These are phyloP conservation scores for Tauraco erythrolophus DNA, from an alignment of 2,113 vertebrate species.

Conservation along the genomic window DNA sequence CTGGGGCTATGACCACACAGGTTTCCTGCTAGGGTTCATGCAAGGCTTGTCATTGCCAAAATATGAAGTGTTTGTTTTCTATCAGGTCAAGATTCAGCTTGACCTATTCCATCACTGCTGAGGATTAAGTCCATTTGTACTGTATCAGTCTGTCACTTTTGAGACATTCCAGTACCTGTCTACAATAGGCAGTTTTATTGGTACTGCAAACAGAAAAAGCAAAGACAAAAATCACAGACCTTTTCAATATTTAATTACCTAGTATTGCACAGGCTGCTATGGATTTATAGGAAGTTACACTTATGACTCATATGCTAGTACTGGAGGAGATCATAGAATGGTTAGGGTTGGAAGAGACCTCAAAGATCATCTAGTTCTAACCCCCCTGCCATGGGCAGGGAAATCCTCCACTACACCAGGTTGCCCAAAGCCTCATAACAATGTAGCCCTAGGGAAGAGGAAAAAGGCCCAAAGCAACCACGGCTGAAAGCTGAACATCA, in stretches of 20 bases:
- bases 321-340: not conserved
- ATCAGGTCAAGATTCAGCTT: not conserved
- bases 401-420: too few species aligned
- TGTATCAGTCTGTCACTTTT: not conserved
- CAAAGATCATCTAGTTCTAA: too few species aligned
- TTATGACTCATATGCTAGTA: not conserved
- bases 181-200: not conserved
- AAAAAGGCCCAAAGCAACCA: not conserved
- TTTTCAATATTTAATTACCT: conserved; percentile 26
- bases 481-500: not conserved
- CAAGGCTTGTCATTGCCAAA: not conserved
- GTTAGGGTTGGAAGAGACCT: too few species aligned
- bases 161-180: not conserved
- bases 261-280: not conserved
- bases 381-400: too few species aligned
- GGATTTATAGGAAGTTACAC: not conserved
- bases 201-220: not conserved
- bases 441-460: not conserved
- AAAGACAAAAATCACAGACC: not conserved
- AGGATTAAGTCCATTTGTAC: not conserved
- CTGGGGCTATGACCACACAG: not conserved
- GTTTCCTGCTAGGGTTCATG: not conserved
- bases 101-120: not conserved
- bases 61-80: not conserved
- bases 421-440: too few species aligned